Conservation (phyloP, 1,140 invertebrate genomes). For the Calephelis nemesis region DNA sequence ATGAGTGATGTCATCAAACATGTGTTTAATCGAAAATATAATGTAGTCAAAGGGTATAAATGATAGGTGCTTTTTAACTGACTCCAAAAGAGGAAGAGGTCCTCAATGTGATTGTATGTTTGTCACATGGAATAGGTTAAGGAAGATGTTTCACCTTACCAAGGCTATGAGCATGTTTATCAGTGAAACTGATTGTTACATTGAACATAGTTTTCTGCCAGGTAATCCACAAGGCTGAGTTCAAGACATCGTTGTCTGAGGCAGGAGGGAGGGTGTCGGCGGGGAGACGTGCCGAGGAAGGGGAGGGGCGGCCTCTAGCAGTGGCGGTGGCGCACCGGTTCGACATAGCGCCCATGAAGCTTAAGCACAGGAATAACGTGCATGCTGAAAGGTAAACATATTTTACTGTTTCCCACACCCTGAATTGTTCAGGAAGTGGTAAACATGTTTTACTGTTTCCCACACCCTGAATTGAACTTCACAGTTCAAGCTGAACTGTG, state of each 20-base stretch:
- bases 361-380: no score
- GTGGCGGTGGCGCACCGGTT: neutral
- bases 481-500: no score
- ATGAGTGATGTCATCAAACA: no score
- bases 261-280: neutral
- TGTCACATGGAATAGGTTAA: no score
- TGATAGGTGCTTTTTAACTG: no score
- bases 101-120: no score
- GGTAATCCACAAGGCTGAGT: neutral
- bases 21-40: no score
- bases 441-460: neutral
- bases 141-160: no score
- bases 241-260: neutral
- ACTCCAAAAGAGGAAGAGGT: no score
- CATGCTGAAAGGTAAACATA: neutral
- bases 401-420: neutral
- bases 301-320: neutral
- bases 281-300: neutral
- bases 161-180: no score
- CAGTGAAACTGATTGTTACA: neutral
- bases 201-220: neutral
- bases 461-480: no score
- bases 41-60: no score
- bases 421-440: neutral
- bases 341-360: slow-evolving; percentile 2